Conservation (phyloP, 1,140 invertebrate genomes). For the Charaxes varanes region DNA sequence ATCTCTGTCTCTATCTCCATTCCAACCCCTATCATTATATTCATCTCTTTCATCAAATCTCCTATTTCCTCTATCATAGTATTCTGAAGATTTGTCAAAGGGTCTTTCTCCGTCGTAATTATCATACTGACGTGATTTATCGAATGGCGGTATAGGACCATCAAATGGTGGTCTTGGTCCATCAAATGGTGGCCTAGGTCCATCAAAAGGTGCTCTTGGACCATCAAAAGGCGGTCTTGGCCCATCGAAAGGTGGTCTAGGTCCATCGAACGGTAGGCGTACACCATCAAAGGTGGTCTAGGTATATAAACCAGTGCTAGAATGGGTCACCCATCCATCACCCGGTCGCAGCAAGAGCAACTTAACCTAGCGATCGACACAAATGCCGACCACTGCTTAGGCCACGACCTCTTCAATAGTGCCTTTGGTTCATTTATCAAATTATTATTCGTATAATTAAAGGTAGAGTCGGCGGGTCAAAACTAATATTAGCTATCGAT, state of each 20-base stretch:
- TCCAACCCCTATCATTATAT: conserved; percentile 53
- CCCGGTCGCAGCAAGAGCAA: no score
- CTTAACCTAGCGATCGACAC: no score
- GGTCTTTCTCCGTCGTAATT: conserved; percentile 50
- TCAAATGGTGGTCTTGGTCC: conserved; percentile 51
- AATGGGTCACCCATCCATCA: no score
- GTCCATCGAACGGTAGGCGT: conserved; percentile 49
- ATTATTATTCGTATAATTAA: no score
- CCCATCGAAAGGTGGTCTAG: conserved; percentile 43
- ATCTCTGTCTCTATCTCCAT: conserved; percentile 46
- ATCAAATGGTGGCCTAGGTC: conserved; percentile 42
- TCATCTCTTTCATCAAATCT: conserved; percentile 53
- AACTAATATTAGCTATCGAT: no score
- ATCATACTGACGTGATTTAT: conserved; percentile 36
- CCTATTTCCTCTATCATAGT: conserved; percentile 52
- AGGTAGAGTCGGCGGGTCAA: no score
- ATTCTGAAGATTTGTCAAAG: conserved; percentile 45
- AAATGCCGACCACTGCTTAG: no score
- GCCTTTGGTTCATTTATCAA: no score
- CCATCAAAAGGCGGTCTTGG: conserved; percentile 55
- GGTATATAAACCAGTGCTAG: no score
- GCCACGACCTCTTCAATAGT: no score
- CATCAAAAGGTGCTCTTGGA: conserved; percentile 46
- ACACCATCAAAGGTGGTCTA: conserved; percentile 45
- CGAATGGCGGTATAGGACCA: conserved; percentile 29